phyloP scores from a whole-genome alignment of 2,113 vertebrate genomes.

The Suricata suricatta region DNA sequence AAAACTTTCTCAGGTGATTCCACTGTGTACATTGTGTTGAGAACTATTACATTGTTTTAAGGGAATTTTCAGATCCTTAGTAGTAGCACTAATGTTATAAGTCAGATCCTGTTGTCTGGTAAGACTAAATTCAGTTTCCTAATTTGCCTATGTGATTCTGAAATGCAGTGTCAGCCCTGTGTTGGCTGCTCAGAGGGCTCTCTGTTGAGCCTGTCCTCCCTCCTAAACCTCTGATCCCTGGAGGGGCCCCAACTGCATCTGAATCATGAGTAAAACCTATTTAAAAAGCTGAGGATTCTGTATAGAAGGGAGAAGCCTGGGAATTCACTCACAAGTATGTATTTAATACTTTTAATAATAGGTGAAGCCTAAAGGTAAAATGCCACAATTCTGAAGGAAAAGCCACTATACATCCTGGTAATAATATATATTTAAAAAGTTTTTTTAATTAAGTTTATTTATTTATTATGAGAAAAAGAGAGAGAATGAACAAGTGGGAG shows the following conservation, averaged over 20 bases:
- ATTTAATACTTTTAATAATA: constrained; percentile 7
- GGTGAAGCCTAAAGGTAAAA: background rate
- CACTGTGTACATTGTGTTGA: background rate
- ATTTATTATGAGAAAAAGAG: too few species aligned
- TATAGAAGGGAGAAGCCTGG: background rate
- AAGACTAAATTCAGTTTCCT: background rate
- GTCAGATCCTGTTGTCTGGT: background rate
- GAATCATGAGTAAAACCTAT: background rate
- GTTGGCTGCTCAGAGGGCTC: background rate
- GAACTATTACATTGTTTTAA: background rate
- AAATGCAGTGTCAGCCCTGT: background rate
- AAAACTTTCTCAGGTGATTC: background rate
- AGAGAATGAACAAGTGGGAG: too few species aligned
- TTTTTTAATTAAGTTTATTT: background rate
- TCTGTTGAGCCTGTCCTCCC: background rate
- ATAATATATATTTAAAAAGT: background rate
- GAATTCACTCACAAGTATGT: background rate
- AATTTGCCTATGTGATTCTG: background rate
- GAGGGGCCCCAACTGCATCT: background rate
- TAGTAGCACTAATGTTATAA: background rate
- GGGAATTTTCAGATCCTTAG: background rate
- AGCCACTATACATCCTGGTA: background rate
- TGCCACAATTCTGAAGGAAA: background rate
- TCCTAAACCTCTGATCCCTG: background rate
- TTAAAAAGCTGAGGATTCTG: background rate